phyloP scores from a whole-genome alignment of 2,797 vertebrate species.

The Tauraco hartlaubi region DNA sequence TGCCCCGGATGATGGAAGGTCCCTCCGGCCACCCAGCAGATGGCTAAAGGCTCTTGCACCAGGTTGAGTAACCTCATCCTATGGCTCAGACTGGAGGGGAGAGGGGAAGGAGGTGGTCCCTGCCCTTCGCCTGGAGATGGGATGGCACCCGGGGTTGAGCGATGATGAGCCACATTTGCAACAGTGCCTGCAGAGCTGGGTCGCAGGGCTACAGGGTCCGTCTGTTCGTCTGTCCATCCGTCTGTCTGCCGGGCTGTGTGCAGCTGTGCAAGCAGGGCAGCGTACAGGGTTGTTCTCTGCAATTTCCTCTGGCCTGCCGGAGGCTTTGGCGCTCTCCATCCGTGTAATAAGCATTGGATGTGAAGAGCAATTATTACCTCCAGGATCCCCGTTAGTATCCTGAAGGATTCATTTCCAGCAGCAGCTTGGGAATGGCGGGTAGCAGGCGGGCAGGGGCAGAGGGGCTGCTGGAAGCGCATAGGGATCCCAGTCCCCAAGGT shows the following conservation, averaged over 20 bases:
- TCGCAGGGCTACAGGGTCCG: not conserved
- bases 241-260: not conserved
- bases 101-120: not conserved
- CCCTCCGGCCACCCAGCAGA: not conserved
- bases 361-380: not conserved
- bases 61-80: not conserved
- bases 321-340: not conserved
- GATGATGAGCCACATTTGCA: not conserved
- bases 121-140: not conserved
- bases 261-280: fast-evolving
- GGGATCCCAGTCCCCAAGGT: too few relatives aligned
- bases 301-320: not conserved
- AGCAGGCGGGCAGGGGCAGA: not conserved
- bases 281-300: not conserved
- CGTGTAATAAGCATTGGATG: not conserved
- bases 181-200: not conserved
- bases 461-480: not conserved
- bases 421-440: not conserved
- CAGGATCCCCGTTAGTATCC: not conserved
- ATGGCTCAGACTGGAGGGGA: not conserved
- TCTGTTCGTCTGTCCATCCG: fast-evolving
- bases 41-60: not conserved
- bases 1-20: not conserved
- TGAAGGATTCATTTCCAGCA: not conserved
- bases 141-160: not conserved